Conservation (phyloP, 2,888 invertebrate species). For the Rhopalosiphum nymphaeae region DNA sequence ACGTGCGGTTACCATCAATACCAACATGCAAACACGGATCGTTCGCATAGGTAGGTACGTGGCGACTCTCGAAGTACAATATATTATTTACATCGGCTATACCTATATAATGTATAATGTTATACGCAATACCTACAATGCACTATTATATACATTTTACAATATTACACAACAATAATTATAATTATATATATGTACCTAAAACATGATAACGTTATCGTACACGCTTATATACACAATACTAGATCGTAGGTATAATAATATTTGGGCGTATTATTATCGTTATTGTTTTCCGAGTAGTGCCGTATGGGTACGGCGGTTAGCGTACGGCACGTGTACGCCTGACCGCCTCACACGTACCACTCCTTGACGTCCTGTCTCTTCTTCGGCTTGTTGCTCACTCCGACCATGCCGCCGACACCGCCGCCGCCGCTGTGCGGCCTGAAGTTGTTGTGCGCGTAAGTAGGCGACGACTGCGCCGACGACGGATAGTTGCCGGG, state of each 20-base stretch:
- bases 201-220: slow-evolving; percentile 9
- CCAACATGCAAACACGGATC: neutral
- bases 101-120: neutral
- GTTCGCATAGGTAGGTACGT: neutral
- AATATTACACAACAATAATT: neutral
- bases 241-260: neutral
- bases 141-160: neutral
- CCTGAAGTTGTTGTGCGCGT: slow-evolving; percentile 70
- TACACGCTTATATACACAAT: slow-evolving; percentile 2
- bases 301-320: neutral
- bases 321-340: neutral
- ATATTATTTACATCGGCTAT: neutral
- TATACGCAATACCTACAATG: neutral
- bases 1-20: neutral
- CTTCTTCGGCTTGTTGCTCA: slow-evolving; percentile 73
- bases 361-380: slow-evolving; percentile 94
- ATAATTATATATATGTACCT: neutral
- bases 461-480: slow-evolving; percentile 71
- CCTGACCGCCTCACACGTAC: slow-evolving; percentile 81
- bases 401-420: neutral
- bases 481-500: slow-evolving; percentile 71
- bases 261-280: neutral
- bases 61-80: neutral
- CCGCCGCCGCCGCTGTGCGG: slow-evolving; percentile 70
- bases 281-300: neutral